Evolutionary conservation across 37 sponge, comb jelly and placozoan genomes (phyloP), one percentile per base, ranked within the genome.

Genomic region (Halisarca cf. caerulea): DNA sequence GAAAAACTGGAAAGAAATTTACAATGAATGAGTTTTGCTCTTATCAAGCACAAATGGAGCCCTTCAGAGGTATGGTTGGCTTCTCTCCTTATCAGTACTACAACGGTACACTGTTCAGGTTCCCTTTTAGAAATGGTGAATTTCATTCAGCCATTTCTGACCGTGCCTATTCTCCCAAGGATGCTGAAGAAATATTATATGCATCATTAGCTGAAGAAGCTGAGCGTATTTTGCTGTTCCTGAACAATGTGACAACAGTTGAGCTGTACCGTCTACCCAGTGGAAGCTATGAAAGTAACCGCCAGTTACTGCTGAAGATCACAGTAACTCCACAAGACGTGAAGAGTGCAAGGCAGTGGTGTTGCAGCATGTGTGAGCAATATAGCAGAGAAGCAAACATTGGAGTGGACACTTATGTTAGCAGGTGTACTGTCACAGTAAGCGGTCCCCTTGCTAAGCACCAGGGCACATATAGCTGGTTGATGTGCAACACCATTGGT

Each of bases 401-500:
- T 24, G 18, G 2, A 36, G 44, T 40, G 8, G 1, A 24, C 24
- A 74, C 21, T 8, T 30, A 68, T 4, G 25, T 74, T 44, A 74
- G 24, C 25, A 36, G 36, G 43, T 74, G 77, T 37, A 74, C 77
- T n/a, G 45, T 74, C 44, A 40, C 45, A 20, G 77, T 74, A 6
- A 37, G 36, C 9, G 77, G 77, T 2, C 77, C 24, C 24, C 77
- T 74, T 43, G 45, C 77, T 41, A 38, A 24, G 25, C 1, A 17
- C 2, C 38, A 36, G 36, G 69, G 64, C 33, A 23, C 3, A 34
- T 61, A 79, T 47, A 40, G 85, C 79, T 92, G 90, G 90, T 80
- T 92, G 15, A 53, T 92, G 34, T 42, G 86, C 18, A 88, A 86
- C 79, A 44, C 64, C 17, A 84, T 92, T 34, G 93, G 93, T 21